These are phyloP conservation scores for Acanthoscelides obtectus DNA, from an alignment of 2,888 invertebrate species.

Conservation along the genomic window DNA sequence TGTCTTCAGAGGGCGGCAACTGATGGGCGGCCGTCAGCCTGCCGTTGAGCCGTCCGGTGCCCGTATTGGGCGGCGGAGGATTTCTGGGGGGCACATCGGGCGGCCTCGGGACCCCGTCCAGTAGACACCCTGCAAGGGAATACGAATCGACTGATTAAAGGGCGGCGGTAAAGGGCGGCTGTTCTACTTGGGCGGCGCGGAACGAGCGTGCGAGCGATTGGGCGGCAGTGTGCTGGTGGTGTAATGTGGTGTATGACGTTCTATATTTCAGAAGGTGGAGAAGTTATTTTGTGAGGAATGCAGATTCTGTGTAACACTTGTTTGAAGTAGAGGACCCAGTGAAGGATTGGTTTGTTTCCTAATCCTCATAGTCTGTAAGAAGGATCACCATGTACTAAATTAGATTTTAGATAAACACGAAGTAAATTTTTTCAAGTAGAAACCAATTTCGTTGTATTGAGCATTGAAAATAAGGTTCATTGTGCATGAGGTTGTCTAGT, in stretches of 20 bases:
- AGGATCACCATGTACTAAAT: too few species aligned
- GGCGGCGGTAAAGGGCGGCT: neutral
- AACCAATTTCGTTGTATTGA: too few species aligned
- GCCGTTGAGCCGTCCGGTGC: constrained; percentile 84
- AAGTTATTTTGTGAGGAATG: neutral
- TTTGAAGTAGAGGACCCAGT: too few species aligned
- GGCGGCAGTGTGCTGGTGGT: neutral
- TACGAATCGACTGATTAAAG: constrained; percentile 20
- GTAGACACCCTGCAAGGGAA: constrained; percentile 69
- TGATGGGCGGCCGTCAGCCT: constrained; percentile 79
- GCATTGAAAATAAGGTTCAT: too few species aligned
- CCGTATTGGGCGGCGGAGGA: constrained; percentile 54
- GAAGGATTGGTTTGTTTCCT: too few species aligned
- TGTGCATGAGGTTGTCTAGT: too few species aligned
- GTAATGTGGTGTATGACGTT: constrained; percentile 10
- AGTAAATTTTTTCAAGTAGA: too few species aligned
- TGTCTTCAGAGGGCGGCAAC: constrained; percentile 63
- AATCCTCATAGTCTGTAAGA: too few species aligned
- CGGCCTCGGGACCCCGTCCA: constrained; percentile 71
- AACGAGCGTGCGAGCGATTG: neutral
- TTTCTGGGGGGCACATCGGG: constrained; percentile 89
- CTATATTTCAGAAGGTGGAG: neutral
- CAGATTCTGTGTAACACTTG: neutral
- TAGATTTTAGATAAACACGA: too few species aligned
- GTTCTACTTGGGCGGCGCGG: neutral